Evolutionary conservation across 2,888 invertebrate species (phyloP).

Genomic region (Apodemia hepburni): DNA sequence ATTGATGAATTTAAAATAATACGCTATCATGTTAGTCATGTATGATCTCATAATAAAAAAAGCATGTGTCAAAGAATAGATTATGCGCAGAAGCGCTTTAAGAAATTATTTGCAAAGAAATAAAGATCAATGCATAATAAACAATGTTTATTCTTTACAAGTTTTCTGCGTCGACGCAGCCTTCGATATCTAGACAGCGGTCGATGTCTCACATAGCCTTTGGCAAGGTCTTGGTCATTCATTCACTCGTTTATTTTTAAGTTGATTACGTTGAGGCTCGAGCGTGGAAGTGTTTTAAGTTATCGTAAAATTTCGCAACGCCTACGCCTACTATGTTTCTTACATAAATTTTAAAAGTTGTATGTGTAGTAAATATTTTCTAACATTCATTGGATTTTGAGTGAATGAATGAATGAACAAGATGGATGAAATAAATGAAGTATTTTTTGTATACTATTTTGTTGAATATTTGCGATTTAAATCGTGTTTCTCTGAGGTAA

Average conservation of each 20-base stretch:
- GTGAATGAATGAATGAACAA: neutral
- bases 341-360: neutral
- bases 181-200: conserved; percentile 38
- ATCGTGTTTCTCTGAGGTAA: neutral
- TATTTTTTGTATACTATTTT: neutral
- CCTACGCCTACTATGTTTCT: neutral
- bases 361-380: neutral
- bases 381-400: neutral
- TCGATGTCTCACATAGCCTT: conserved; percentile 38
- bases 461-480: neutral
- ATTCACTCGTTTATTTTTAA: conserved; percentile 52
- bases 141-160: neutral
- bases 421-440: neutral
- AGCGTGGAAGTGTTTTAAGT: conserved; percentile 18
- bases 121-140: neutral
- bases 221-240: conserved; percentile 52
- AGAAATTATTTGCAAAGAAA: neutral
- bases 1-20: too few relatives aligned
- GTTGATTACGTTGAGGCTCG: conserved; percentile 33
- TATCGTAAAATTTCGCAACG: neutral
- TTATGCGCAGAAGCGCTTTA: neutral
- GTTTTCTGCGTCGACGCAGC: conserved; percentile 26
- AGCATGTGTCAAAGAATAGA: conserved; percentile 6
- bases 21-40: too few relatives aligned
- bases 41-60: too few relatives aligned